Conservation (phyloP, 1,140 invertebrate species). For the Bombus soroeensis region DNA sequence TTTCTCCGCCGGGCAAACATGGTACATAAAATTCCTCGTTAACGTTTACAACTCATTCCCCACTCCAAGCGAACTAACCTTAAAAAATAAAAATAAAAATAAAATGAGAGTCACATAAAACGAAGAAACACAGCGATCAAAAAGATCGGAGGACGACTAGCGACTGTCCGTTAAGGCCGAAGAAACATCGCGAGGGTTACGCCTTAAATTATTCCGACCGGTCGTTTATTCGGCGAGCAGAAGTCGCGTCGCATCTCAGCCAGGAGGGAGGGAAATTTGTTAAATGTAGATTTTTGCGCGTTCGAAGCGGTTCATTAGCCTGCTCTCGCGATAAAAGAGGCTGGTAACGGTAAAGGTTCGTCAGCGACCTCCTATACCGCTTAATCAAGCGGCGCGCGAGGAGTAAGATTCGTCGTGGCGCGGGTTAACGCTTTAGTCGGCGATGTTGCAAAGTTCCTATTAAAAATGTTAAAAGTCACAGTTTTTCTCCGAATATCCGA, state of each 20-base stretch:
- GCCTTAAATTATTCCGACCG: constrained; percentile 44
- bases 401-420: constrained; percentile 6
- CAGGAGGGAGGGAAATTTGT: neutral
- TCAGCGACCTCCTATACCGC: constrained; percentile 34
- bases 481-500: too few relatives aligned
- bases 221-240: constrained; percentile 17
- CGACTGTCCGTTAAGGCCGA: neutral
- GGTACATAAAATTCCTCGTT: neutral
- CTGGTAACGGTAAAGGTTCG: constrained; percentile 41
- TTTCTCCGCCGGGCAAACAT: too few relatives aligned
- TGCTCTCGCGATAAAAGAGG: constrained; percentile 37
- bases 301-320: constrained; percentile 37
- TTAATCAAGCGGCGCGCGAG: constrained; percentile 23
- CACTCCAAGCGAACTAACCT: too few relatives aligned
- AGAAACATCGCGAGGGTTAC: constrained; percentile 34
- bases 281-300: constrained; percentile 35
- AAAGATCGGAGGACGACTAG: neutral
- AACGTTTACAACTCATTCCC: neutral
- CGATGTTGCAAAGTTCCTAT: too few relatives aligned
- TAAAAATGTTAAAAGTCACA: too few relatives aligned
- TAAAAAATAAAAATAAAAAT: neutral
- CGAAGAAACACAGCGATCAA: neutral
- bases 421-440: neutral
- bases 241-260: neutral
- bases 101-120: neutral